Base-by-base conservation (phyloP, 2,888 invertebrate genomes). In the Ommatoiulus sabulosus region DNA sequence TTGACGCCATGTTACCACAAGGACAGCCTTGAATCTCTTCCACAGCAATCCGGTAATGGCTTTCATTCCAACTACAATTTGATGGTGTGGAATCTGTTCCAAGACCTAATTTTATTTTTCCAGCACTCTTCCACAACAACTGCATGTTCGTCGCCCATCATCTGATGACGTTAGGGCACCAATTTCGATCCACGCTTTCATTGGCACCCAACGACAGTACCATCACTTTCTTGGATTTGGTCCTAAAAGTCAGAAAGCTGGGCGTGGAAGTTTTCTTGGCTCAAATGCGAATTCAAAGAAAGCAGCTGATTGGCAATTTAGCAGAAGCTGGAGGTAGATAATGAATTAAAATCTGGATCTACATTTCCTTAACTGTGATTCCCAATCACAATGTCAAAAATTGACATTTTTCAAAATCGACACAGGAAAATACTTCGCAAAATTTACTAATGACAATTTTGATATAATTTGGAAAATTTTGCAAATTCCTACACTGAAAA, bases 41-140 rank as follows among this genome's bases (percentile, higher is more conserved):
- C 98, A 3, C 97, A 98, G 91, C 96, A 97, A 93, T 95, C 96
- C 90, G 96, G 96, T 96, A 92, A 93, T 94, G n/a, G n/a, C n/a
- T n/a, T n/a, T n/a, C n/a, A n/a, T n/a, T n/a, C n/a, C n/a, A n/a
- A n/a, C 92, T 17, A 48, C 2, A 12, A 44, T 46, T 20, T 87
- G 17, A n/a, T n/a, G n/a, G n/a, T n/a, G n/a, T n/a, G n/a, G n/a
- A n/a, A n/a, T n/a, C n/a, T n/a, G n/a, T n/a, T n/a, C n/a, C n/a
- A n/a, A n/a, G n/a, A n/a, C n/a, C n/a, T n/a, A n/a, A n/a, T n/a
- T 44, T 6, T 52, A 88, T 89, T 87, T 85, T 93, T 93, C 80
- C 92, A 95, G 97, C 96, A 7, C 92, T 97, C 44, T 96, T 96
- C 92, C 95, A 98, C 93, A 98, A 98, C 93, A 98, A 98, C 93